Evolutionary conservation across 2,888 invertebrate species (phyloP), one percentile per base, ranked within the genome.

Genomic region (Gnatocerus cornutus): DNA sequence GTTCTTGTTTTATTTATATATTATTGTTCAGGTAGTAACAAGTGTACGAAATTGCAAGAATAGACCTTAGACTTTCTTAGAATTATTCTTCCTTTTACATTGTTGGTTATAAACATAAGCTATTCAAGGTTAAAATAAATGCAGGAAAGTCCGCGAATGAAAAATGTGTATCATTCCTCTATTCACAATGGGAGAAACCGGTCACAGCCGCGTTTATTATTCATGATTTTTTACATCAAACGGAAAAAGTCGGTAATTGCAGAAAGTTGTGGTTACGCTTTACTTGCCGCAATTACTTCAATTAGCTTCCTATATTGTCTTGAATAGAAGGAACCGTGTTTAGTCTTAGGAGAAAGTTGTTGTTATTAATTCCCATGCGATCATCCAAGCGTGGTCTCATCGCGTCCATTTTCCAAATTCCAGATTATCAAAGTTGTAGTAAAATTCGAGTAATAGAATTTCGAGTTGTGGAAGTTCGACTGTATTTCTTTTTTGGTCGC

Each of bases 1-100:
- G 30, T 45, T 59, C 16, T 46, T 61, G 61, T 61, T 61, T 61
- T 61, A 59, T 59, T 59, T 59, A 59, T 33, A 46, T 46, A 59
- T 59, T 58, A 58, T 58, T 59, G 59, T 59, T 30, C 12, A 30
- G 46, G 46, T 46, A 39, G 39, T 46, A 61, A 50, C 61, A 61
- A 50, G 61, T 61, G 61, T 50, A 43, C 58, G 29, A 43, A 43
- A 46, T 59, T 30, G 13, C 37, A 50, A 61, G 59, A 59, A 30
- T 21, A 46, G 46, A 46, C 46, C 16, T 59, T 21, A 33, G 8
- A n/a, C 13, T 50, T 59, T 61, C 48, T 27, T 16, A 14, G 61
- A 61, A 61, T 61, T 16, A 48, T 61, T 61, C 59, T 33, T 45
- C 37, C 46, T 59, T 59, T 59, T 59, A 46, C 46, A 14, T 39